phyloP scores from a whole-genome alignment of 2,888 invertebrate species.

The Limnephilus lunatus region DNA sequence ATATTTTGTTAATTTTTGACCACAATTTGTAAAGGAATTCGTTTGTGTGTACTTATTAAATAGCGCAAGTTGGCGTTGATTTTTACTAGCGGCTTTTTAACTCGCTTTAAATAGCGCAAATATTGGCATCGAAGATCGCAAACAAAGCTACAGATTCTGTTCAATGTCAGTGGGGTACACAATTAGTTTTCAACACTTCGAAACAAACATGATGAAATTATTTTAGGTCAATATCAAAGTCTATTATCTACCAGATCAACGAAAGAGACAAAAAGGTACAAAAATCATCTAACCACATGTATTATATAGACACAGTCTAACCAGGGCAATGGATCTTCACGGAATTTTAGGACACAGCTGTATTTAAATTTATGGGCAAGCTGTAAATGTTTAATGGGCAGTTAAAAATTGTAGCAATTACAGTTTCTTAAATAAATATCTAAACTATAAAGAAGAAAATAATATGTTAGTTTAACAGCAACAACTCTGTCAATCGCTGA shows the following conservation, averaged over 20 bases:
- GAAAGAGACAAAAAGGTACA: not conserved
- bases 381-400: not conserved
- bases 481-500: too few species aligned
- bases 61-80: not conserved
- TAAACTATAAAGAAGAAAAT: not conserved
- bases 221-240: not conserved
- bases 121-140: conserved; percentile 4
- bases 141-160: conserved; percentile 26
- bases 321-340: not conserved
- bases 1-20: not conserved
- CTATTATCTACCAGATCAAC: not conserved
- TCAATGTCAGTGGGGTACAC: conserved; percentile 10
- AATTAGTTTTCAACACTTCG: conserved; percentile 14
- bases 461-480: not conserved
- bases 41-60: not conserved
- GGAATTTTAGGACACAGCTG: not conserved
- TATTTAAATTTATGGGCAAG: not conserved
- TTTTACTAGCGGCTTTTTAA: not conserved
- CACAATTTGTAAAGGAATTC: not conserved
- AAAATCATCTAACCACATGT: not conserved
- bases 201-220: not conserved
- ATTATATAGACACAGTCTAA: too few species aligned
- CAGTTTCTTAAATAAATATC: not conserved
- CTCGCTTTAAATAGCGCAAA: not conserved
- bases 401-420: not conserved